These are phyloP conservation scores for Propithecus deckenii DNA, from an alignment of 2,797 vertebrate genomes.

Conservation along the genomic window DNA sequence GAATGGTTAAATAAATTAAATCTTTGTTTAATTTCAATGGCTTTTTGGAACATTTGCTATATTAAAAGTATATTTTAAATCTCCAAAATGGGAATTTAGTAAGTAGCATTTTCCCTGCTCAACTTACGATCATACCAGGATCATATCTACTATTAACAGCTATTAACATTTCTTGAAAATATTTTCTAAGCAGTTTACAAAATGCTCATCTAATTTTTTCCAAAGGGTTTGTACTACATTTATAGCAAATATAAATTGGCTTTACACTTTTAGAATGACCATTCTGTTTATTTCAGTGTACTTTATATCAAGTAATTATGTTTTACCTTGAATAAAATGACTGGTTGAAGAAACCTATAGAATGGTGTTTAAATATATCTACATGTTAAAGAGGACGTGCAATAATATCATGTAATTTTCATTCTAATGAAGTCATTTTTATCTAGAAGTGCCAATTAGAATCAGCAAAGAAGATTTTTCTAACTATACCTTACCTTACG, in stretches of 20 bases:
- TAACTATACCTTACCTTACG: neutral
- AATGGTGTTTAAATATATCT: neutral
- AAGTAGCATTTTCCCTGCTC: neutral
- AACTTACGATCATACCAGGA: neutral
- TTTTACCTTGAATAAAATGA: neutral
- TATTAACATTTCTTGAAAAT: slow-evolving; percentile 15
- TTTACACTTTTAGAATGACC: neutral
- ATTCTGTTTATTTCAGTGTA: neutral
- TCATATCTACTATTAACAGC: neutral
- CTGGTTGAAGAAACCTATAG: neutral
- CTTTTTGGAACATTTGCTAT: neutral
- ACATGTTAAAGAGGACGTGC: neutral
- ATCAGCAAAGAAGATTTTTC: neutral
- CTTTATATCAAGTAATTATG: neutral
- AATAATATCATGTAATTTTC: neutral
- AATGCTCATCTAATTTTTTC: neutral
- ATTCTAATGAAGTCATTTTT: neutral
- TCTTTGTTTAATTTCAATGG: neutral
- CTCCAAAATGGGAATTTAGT: neutral
- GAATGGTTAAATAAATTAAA: neutral
- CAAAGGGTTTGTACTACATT: neutral
- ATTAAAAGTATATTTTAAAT: neutral
- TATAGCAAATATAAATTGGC: neutral
- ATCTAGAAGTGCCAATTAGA: neutral
- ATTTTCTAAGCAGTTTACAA: neutral